phyloP scores from a whole-genome alignment of 2,888 invertebrate species.

The Drosophila diplacantha region DNA sequence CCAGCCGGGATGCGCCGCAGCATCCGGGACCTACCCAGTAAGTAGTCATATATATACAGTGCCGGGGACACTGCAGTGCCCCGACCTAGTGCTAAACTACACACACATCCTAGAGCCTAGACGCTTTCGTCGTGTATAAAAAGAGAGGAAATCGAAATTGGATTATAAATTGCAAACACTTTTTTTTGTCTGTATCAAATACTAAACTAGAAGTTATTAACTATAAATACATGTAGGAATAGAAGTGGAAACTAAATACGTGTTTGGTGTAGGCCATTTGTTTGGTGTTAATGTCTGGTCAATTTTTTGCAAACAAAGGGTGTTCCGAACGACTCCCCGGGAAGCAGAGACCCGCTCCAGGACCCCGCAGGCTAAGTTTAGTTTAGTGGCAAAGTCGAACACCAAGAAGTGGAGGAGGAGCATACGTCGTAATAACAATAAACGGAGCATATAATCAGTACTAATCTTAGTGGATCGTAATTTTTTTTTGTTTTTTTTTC shows the following conservation, averaged over 20 bases:
- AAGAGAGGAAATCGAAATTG: slow-evolving; percentile 35
- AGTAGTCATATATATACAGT: slow-evolving; percentile 8
- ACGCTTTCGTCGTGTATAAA: slow-evolving; percentile 56
- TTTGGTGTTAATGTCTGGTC: slow-evolving; percentile 63
- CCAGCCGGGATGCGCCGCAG: background rate
- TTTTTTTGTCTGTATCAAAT: slow-evolving; percentile 61
- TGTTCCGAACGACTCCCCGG: background rate
- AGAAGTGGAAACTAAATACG: slow-evolving; percentile 16
- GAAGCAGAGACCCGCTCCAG: slow-evolving; percentile 4
- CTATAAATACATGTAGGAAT: slow-evolving; percentile 11
- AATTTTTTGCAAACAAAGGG: slow-evolving; percentile 48
- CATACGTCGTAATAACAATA: background rate
- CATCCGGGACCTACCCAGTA: background rate
- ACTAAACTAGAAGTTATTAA: slow-evolving; percentile 55
- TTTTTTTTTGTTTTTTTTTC: slow-evolving; percentile 42
- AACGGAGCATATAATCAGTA: slow-evolving; percentile 57
- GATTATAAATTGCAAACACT: slow-evolving; percentile 31
- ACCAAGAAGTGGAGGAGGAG: slow-evolving; percentile 44
- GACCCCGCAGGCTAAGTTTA: slow-evolving; percentile 39
- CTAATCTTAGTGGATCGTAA: slow-evolving; percentile 36
- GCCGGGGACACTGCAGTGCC: slow-evolving; percentile 2
- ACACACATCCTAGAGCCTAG: slow-evolving; percentile 55
- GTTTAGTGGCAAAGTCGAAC: slow-evolving; percentile 54
- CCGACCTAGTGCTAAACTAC: slow-evolving; percentile 40
- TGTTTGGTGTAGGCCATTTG: slow-evolving; percentile 54